phyloP scores from a whole-genome alignment of 2,797 vertebrate genomes.

The Danio aesculapii region DNA sequence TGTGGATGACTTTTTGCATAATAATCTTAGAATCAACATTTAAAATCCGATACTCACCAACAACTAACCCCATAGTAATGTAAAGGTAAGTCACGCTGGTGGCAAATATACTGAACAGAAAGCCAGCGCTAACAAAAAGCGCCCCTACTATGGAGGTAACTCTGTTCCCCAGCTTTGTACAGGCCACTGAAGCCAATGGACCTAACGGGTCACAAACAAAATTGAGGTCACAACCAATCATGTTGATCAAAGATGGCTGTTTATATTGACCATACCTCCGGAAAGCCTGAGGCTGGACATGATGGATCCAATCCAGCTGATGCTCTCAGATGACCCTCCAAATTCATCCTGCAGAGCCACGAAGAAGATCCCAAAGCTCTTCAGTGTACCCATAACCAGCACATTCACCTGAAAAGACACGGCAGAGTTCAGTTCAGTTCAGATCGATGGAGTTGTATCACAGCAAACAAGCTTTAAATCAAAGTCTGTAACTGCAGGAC shows the following conservation, averaged over 20 bases:
- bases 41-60: constrained; percentile 82
- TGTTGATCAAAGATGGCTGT: constrained; percentile 41
- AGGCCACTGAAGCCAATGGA: constrained; percentile 82
- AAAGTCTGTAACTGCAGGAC: neutral
- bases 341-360: constrained; percentile 93
- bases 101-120: constrained; percentile 89
- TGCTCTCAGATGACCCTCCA: constrained; percentile 87
- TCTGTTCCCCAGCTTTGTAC: constrained; percentile 82
- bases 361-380: constrained; percentile 94
- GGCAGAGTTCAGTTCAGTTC: neutral
- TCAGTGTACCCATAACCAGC: constrained; percentile 89
- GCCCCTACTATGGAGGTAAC: constrained; percentile 83
- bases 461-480: neutral
- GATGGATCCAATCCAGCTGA: constrained; percentile 94
- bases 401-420: constrained; percentile 85
- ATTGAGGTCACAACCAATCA: constrained; percentile 9
- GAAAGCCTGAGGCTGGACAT: constrained; percentile 91
- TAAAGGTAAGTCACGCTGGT: constrained; percentile 87
- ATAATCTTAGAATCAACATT: neutral
- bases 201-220: constrained; percentile 71
- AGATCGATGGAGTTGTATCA: neutral
- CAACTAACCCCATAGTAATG: constrained; percentile 89
- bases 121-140: constrained; percentile 83
- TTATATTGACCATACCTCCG: constrained; percentile 80
- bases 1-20: neutral